A percentile compares a stretch with the other conserved stretches of the same genome.
Conservation (phyloP, 2,888 invertebrate species). For the Metallyticus violacea region DNA sequence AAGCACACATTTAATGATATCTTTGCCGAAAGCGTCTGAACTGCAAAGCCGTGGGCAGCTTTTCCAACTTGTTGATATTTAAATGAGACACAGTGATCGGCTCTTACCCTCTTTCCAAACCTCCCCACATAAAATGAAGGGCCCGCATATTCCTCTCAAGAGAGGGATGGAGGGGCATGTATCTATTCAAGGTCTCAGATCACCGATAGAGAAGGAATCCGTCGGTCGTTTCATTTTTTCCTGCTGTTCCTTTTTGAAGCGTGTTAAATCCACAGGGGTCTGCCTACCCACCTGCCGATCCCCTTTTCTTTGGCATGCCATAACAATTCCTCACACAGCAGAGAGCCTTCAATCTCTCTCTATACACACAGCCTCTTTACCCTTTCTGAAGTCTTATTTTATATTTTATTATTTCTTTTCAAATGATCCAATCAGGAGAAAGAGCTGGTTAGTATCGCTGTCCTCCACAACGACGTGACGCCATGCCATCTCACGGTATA, state of each 20-base stretch:
- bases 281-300: slow-evolving; percentile 22
- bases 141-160: no score
- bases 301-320: slow-evolving; percentile 26
- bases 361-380: no score
- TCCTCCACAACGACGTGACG: neutral
- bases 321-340: slow-evolving; percentile 25
- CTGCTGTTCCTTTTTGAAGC: slow-evolving; percentile 21
- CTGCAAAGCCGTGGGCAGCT: no score
- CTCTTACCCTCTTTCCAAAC: no score
- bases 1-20: no score
- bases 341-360: slow-evolving; percentile 36
- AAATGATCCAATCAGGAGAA: neutral
- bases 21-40: no score
- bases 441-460: neutral
- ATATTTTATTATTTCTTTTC: neutral
- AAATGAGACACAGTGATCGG: no score
- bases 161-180: no score
- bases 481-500: no score
- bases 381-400: slow-evolving; percentile 35
- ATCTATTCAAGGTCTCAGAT: neutral
- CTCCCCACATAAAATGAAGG: no score
- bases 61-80: no score
- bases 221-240: neutral
- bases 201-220: neutral
- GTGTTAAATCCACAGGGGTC: slow-evolving; percentile 23